Percentiles rank a stretch among this genome's conserved stretches.
Evolutionary conservation across 2,888 invertebrate species (phyloP).

Genomic region (Cryptocheilus praepositus): DNA sequence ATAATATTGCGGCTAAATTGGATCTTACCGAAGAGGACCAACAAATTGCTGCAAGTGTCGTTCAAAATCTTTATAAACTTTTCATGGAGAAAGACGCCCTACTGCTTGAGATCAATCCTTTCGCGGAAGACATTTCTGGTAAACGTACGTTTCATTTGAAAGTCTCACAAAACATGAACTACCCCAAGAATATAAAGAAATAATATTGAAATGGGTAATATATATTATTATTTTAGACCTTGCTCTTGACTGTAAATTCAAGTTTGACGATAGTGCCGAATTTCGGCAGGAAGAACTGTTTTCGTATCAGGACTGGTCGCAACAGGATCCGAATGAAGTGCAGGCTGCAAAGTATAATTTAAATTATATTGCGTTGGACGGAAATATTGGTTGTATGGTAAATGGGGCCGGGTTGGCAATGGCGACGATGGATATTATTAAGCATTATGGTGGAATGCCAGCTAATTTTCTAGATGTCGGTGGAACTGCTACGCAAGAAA

Average conservation of each 20-base stretch:
- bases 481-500: constrained; percentile 77
- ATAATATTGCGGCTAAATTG: constrained; percentile 79
- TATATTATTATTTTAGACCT: constrained; percentile 69
- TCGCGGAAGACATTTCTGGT: constrained; percentile 75
- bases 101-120: constrained; percentile 79
- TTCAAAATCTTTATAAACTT: constrained; percentile 75
- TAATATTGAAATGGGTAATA: not conserved
- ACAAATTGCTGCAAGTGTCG: constrained; percentile 35
- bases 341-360: constrained; percentile 77
- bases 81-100: constrained; percentile 78
- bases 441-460: constrained; percentile 78
- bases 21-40: constrained; percentile 37
- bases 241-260: constrained; percentile 80
- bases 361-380: constrained; percentile 79
- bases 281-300: constrained; percentile 78
- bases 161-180: no score
- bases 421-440: constrained; percentile 82
- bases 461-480: constrained; percentile 81
- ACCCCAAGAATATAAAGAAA: no score
- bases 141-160: constrained; percentile 40
- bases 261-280: constrained; percentile 79
- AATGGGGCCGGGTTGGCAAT: constrained; percentile 81
- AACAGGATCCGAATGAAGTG: constrained; percentile 77
- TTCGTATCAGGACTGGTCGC: constrained; percentile 76
- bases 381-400: constrained; percentile 79